These are phyloP conservation scores for Craseonycteris thonglongyai DNA, from an alignment of 2,113 vertebrate species.

Conservation along the genomic window DNA sequence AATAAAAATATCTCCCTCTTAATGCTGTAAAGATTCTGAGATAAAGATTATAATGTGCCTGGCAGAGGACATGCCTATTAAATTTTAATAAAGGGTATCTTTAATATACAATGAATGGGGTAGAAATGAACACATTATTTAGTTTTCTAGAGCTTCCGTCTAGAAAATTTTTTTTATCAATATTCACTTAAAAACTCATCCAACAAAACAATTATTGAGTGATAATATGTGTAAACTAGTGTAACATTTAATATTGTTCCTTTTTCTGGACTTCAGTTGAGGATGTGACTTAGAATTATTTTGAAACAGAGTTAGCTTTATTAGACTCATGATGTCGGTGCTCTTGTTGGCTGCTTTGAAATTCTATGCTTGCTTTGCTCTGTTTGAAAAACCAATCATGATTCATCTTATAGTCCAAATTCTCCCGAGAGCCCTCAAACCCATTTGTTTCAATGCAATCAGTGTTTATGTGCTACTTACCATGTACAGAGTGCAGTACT, in stretches of 20 bases:
- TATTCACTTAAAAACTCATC: neutral
- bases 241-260: neutral
- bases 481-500: neutral
- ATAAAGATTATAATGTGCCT: neutral
- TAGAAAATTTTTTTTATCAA: neutral
- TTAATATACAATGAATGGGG: neutral
- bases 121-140: neutral
- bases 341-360: neutral
- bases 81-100: neutral
- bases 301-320: neutral
- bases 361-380: neutral
- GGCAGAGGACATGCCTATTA: neutral
- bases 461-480: neutral
- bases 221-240: neutral
- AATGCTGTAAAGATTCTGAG: neutral
- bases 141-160: neutral
- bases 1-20: neutral
- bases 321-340: neutral
- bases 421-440: neutral
- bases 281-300: neutral
- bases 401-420: neutral
- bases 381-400: constrained; percentile 14
- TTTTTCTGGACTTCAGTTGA: neutral
- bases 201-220: neutral
- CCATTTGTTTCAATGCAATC: neutral